phyloP scores from a whole-genome alignment of 2,888 invertebrate species.

The Chloroclystis v-ata region DNA sequence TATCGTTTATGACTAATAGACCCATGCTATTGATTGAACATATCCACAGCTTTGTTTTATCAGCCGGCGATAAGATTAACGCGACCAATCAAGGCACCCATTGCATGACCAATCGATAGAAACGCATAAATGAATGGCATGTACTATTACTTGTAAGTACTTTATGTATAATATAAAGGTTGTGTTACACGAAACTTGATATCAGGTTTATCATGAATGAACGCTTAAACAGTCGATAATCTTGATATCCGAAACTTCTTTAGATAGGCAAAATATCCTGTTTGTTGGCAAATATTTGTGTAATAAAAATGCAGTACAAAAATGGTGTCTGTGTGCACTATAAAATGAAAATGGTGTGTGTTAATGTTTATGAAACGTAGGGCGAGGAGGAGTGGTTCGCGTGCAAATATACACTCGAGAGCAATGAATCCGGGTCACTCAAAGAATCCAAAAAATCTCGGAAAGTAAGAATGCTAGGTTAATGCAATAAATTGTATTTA shows the following conservation, averaged over 20 bases:
- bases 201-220: conserved; percentile 6
- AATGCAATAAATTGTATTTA: too few relatives aligned
- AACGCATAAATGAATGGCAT: conserved; percentile 25
- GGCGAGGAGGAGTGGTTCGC: conserved; percentile 50
- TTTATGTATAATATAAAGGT: too few relatives aligned
- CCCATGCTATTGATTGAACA: conserved; percentile 48
- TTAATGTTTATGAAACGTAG: conserved; percentile 34
- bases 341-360: conserved; percentile 43
- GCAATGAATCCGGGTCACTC: too few relatives aligned
- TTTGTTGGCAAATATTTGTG: neutral
- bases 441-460: too few relatives aligned
- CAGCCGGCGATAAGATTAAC: conserved; percentile 65
- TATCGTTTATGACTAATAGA: conserved; percentile 30
- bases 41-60: conserved; percentile 57
- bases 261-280: neutral
- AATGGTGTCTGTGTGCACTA: conserved; percentile 3
- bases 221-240: neutral
- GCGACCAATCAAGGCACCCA: conserved; percentile 45
- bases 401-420: conserved; percentile 60
- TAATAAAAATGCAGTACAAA: conserved; percentile 1
- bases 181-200: conserved; percentile 20
- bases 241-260: neutral
- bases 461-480: too few relatives aligned
- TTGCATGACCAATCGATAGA: conserved; percentile 40
- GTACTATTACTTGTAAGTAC: conserved; percentile 15